A percentile compares a stretch with the other conserved stretches of the same genome.
Conservation (phyloP, 2,888 invertebrate species). For the Glaucopsyche alexis region DNA sequence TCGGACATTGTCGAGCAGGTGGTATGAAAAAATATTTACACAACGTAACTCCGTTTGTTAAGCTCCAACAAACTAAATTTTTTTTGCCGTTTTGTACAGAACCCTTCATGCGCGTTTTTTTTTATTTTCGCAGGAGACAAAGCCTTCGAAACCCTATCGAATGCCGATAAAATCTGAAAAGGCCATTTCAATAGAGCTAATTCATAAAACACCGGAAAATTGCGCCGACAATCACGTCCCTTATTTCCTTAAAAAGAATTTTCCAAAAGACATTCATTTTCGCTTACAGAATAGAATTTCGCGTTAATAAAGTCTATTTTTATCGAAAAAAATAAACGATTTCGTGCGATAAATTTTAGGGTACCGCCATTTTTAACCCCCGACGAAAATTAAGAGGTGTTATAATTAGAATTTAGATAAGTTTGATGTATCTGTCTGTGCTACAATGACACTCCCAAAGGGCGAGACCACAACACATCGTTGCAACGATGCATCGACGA, state of each 20-base stretch:
- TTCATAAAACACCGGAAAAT: constrained; percentile 14
- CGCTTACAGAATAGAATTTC: constrained; percentile 4
- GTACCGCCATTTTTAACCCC: neutral
- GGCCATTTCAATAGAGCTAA: neutral
- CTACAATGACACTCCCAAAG: too few relatives aligned
- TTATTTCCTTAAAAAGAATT: neutral
- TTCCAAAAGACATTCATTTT: neutral
- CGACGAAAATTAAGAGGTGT: too few relatives aligned
- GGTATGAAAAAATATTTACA: too few relatives aligned
- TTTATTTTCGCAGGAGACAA: neutral
- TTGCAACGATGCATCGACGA: too few relatives aligned
- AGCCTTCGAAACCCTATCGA: neutral
- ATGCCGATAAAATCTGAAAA: neutral
- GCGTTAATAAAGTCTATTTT: neutral
- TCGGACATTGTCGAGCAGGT: too few relatives aligned
- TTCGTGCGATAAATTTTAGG: neutral
- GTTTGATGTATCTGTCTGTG: too few relatives aligned
- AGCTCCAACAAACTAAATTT: too few relatives aligned
- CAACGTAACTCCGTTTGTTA: too few relatives aligned
- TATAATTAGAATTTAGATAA: too few relatives aligned
- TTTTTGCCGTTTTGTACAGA: too few relatives aligned
- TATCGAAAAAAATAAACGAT: neutral
- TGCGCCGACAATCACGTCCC: neutral
- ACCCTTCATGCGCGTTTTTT: too few relatives aligned
- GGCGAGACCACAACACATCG: too few relatives aligned